Evolutionary conservation across 2,113 vertebrate genomes (phyloP).

Genomic region (Corydoras sp.): DNA sequence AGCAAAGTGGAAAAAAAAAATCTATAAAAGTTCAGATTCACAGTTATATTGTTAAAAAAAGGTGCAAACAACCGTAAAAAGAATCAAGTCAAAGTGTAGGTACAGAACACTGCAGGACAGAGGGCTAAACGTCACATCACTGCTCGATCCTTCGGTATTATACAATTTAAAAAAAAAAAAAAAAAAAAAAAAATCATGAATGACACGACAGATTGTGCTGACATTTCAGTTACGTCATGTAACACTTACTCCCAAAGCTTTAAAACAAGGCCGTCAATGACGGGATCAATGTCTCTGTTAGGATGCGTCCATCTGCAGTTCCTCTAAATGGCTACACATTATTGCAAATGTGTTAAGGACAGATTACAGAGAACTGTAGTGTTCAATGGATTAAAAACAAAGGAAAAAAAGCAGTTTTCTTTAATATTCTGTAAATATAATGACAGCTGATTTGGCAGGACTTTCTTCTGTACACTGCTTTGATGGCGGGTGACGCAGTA

Average conservation of each 20-base stretch:
- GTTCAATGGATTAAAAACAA: too few species aligned
- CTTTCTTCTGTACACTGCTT: too few species aligned
- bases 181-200: too few species aligned
- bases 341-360: too few species aligned
- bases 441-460: too few species aligned
- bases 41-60: slow-evolving; percentile 56
- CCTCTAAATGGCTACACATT: too few species aligned
- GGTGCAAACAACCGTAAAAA: slow-evolving; percentile 52
- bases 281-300: slow-evolving; percentile 18
- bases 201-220: slow-evolving; percentile 19
- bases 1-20: slow-evolving; percentile 55
- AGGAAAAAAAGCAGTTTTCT: too few species aligned
- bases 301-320: background rate
- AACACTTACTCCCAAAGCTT: slow-evolving; percentile 17
- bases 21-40: slow-evolving; percentile 57
- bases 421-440: too few species aligned
- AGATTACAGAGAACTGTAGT: too few species aligned
- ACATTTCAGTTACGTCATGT: slow-evolving; percentile 4
- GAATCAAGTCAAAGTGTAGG: slow-evolving; percentile 38
- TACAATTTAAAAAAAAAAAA: background rate
- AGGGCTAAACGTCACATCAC: slow-evolving; percentile 18
- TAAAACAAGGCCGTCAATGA: slow-evolving; percentile 11
- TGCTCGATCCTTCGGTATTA: slow-evolving; percentile 1
- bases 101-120: slow-evolving; percentile 12
- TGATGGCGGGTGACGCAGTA: too few species aligned